Base-by-base conservation (phyloP, 2,888 invertebrate species). In the Lypha dubia region DNA sequence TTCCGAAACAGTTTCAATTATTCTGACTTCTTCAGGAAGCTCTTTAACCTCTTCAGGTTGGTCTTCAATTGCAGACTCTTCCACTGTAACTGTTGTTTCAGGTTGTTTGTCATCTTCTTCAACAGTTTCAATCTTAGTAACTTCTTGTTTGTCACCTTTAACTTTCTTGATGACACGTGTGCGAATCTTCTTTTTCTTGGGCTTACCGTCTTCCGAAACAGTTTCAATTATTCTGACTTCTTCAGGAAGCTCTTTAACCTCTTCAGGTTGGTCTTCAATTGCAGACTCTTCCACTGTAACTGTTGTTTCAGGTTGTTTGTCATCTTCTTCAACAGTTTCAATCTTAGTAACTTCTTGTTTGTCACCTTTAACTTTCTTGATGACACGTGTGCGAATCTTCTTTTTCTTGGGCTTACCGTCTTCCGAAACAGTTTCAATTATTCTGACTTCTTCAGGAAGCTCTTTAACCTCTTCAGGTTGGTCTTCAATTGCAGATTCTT, bases 311-410 rank as follows among this genome's bases (percentile, higher is more conserved):
- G 62, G 62, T 22, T 22, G 15, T 22, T 62, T 62, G 8, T 62
- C 22, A 15, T 62, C 62, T 38, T 62, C 62, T 5, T 62, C 62
- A 15, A 62, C 38, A 62, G 62, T 67, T 51, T 67, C 49, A 67
- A 67, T 67, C 51, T 67, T 67, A 13, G 67, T 67, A 28, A 67
- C 67, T 51, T 67, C 67, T 67, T 67, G 67, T 20, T 67, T 67
- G 6, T 67, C 67, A 51, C 67, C 67, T 49, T 67, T 67, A 8
- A 67, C 20, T 35, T 67, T 67, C 35, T 67, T 67, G 5, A 67
- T 67, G 1, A 67, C 51, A 17, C 67, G 67, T 2, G 67, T 67
- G 13, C 67, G 67, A 17, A 67, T 67, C 20, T 67, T 67, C 35
- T 35, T 67, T 32, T 67, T 67, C 13, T 51, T 67, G 1, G 67